Base-by-base conservation (phyloP, 2,888 invertebrate species). In the Agonopterix arenella region DNA sequence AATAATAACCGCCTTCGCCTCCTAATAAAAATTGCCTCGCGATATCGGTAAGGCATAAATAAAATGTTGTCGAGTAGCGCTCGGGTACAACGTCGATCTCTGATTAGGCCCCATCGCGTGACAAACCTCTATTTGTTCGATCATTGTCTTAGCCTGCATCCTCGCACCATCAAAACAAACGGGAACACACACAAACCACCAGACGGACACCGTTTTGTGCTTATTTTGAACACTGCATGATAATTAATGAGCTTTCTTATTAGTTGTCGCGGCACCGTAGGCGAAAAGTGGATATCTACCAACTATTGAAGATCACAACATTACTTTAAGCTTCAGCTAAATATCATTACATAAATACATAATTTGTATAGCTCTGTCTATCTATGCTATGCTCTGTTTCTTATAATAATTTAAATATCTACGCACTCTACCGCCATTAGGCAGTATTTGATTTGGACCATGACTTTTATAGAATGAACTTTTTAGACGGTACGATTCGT, bases 41-140 rank as follows among this genome's bases (percentile, higher is more conserved):
- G 78, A 73, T 84, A 86, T 80, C 83, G 68, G 73, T 62, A 69
- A 74, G 66, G 73, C 79, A 85, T 88, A 86, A 85, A 88, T 86
- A 84, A 84, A 61, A 68, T 1, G 65, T 73, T 79, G 80, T 78
- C 66, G 79, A 66, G 80, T 79, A 77, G 78, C 77, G 76, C 73
- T 73, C 69, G 54, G 70, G 70, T 71, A 83, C 83, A 81, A 68
- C 69, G 69, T 59, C 76, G 84, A 86, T 85, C 67, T 65, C 73
- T 77, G 88, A 89, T 88, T 85, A 85, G 76, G 64, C 56, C 58
- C 61, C 64, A 56, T 89, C 67, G 88, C 88, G 88, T 89, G 88
- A 85, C 88, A 76, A 81, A 81, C 65, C 74, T 73, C 86, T 86
- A 88, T 89, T 89, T 85, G 88, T 85, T 77, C 74, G 79, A 84